Base-by-base conservation (phyloP, 2,888 invertebrate genomes). In the Ormyrus thymus region DNA sequence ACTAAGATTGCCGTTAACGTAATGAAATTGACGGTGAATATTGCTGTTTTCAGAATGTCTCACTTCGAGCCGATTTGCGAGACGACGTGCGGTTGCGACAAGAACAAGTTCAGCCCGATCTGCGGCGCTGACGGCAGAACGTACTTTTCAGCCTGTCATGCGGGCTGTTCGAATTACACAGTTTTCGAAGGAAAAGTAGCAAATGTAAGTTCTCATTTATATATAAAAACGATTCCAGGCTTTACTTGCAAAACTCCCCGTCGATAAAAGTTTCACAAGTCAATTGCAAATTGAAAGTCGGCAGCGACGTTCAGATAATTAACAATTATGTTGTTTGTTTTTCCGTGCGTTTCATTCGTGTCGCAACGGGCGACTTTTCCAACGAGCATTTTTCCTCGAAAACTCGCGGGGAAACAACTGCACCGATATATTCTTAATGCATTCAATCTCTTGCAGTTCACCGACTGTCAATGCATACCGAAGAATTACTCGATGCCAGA, bases 81-180 rank as follows among this genome's bases (percentile, higher is more conserved):
- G 84, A 86, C 91, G 53, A 92, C 91, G 66, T 97, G 97, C 87
- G 92, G 92, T 84, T 97, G 97, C 89, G 94, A 94, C 88, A 92
- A 92, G 82, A 94, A 94, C 82, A 94, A 95, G 83, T 97, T 96
- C 89, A 94, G 94, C 81, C 97, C 97, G 2, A 94, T 97, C 71
- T 97, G 97, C 87, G 96, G 96, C 68, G 92, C 93, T 87, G 95
- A 97, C 87, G 94, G 95, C 8, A 93, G 92, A 87, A 97, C 97
- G 6, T 97, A 97, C 89, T 93, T 96, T 86, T 97, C 97, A 29
- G 95, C 97, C 66, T 97, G 97, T 89, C 95, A 97, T 88, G 97
- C 97, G 70, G 97, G 97, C 61, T 97, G 97, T 88, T 91, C 91
- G 66, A 92, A 92, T 85, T 92, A 92, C 81, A 92, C 92, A 13